Evolutionary conservation across 2,888 invertebrate genomes (phyloP).

Genomic region (Cheilosia grossa): DNA sequence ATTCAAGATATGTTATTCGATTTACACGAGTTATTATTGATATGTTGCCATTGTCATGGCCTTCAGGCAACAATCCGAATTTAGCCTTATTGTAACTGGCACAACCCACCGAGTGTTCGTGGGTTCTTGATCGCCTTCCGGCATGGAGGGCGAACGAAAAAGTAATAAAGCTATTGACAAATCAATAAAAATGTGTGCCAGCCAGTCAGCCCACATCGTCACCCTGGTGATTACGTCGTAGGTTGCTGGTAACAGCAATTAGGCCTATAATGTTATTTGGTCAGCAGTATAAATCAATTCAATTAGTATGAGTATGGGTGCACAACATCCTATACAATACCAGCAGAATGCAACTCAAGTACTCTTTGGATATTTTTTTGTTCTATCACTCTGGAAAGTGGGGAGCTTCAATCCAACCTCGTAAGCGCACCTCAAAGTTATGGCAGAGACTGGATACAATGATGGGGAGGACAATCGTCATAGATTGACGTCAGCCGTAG

Average conservation of each 20-base stretch:
- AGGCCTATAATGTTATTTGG: slow-evolving; percentile 10
- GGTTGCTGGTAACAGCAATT: slow-evolving; percentile 3
- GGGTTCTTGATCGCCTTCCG: slow-evolving; percentile 8
- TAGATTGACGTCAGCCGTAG: slow-evolving; percentile 27
- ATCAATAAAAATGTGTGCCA: slow-evolving; percentile 32
- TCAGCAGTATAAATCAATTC: slow-evolving; percentile 21
- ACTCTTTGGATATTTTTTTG: neutral
- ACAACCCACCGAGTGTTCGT: neutral
- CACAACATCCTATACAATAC: neutral
- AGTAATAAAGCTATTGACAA: slow-evolving; percentile 38
- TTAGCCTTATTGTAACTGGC: neutral
- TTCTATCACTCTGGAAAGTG: neutral
- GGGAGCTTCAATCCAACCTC: slow-evolving; percentile 1
- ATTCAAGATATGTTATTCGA: too few species aligned
- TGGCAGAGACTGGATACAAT: neutral
- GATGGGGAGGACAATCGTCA: neutral
- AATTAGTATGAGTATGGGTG: neutral
- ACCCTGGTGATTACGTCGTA: slow-evolving; percentile 5
- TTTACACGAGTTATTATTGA: neutral
- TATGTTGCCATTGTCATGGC: neutral
- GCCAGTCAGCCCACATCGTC: neutral
- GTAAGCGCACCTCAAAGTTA: neutral
- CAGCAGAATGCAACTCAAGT: neutral
- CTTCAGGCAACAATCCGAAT: neutral
- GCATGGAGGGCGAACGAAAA: neutral